Evolutionary conservation across 30 jellyfish, hydroid and myxozoan species (phyloP).

Genomic region (Turritopsis rubra): DNA sequence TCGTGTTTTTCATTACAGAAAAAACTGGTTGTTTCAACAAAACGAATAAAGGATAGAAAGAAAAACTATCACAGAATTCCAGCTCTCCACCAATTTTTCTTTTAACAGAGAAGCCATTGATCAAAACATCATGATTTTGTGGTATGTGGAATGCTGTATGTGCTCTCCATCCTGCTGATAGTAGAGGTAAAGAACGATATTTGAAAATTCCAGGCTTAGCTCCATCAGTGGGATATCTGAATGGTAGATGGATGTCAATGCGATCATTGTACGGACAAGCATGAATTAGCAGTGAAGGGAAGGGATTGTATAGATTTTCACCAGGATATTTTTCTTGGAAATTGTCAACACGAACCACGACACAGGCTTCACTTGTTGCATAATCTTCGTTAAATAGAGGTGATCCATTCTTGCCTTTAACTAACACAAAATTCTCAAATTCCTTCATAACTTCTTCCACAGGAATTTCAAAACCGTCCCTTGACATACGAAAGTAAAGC

Average conservation of each 20-base stretch:
- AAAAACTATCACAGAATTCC: background rate
- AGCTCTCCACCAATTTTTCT: background rate
- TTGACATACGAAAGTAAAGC: background rate
- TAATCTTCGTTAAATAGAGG: background rate
- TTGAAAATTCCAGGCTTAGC: background rate
- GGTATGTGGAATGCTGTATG: background rate
- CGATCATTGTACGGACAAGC: background rate
- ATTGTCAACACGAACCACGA: background rate
- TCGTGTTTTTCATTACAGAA: background rate
- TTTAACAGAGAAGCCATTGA: background rate
- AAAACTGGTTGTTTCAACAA: background rate
- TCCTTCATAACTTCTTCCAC: slow-evolving; percentile 5
- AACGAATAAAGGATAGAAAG: background rate
- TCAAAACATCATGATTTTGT: background rate
- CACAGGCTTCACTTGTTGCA: background rate
- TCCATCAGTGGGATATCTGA: background rate
- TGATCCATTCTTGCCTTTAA: background rate
- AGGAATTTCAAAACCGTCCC: slow-evolving; percentile 14
- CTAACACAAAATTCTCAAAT: background rate
- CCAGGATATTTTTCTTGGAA: background rate
- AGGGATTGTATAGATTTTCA: background rate
- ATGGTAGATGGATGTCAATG: background rate
- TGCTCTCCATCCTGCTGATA: background rate
- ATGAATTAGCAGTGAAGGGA: background rate
- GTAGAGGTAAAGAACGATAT: background rate